Evolutionary conservation across 2,113 vertebrate species (phyloP).

Genomic region (Ceuthmochares aereus): DNA sequence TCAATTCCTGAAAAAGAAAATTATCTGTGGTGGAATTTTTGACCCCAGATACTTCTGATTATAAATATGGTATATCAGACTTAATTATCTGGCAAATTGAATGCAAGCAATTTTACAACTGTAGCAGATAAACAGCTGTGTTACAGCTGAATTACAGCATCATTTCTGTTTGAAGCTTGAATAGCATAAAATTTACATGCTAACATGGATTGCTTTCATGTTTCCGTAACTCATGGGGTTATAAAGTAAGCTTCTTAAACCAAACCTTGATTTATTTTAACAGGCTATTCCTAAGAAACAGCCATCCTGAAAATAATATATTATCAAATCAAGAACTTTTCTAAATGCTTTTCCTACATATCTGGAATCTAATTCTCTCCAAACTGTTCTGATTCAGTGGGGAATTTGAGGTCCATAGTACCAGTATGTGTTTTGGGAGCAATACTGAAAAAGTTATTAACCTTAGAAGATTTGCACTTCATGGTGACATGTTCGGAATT

Average conservation of each 20-base stretch:
- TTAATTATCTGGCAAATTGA: background rate
- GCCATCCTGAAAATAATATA: background rate
- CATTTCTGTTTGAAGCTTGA: background rate
- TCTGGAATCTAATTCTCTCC: background rate
- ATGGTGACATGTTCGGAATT: background rate
- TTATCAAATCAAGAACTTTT: background rate
- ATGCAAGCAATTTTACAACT: background rate
- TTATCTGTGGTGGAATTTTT: conserved; percentile 7
- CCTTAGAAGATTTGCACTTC: background rate
- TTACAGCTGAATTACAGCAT: background rate
- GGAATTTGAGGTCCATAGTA: background rate
- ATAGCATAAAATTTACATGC: background rate
- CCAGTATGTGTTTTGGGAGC: background rate
- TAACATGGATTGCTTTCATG: background rate
- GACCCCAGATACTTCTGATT: background rate
- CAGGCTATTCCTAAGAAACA: background rate
- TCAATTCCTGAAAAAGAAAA: conserved; percentile 88
- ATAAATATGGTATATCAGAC: background rate
- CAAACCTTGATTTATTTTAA: background rate
- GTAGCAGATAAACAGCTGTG: background rate
- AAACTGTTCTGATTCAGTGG: background rate
- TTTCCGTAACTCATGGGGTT: background rate
- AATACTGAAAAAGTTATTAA: background rate
- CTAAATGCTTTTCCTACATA: background rate
- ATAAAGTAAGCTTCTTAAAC: background rate